Evolutionary conservation across 2,113 vertebrate species (phyloP).

Genomic region (Lynx canadensis): DNA sequence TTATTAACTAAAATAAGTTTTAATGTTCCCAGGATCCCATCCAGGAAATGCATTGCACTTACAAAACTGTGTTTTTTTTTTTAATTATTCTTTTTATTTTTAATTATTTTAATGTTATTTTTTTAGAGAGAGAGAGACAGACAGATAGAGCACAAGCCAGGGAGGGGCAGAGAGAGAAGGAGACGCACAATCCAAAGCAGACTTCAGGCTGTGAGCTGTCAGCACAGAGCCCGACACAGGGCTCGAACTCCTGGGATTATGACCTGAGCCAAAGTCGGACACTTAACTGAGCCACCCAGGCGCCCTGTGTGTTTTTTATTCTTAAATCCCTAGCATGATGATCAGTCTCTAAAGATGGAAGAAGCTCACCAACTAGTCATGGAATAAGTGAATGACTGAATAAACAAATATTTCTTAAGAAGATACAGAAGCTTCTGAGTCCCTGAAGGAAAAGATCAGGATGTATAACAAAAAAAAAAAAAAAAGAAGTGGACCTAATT

Average conservation of each 20-base stretch:
- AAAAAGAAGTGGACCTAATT: neutral
- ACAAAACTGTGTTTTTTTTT: neutral
- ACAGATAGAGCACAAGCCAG: too few species aligned
- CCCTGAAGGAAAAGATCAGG: neutral
- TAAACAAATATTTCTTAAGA: neutral
- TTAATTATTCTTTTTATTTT: neutral
- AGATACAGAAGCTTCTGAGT: neutral
- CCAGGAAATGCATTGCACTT: neutral
- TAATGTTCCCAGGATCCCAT: neutral
- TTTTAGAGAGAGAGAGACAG: too few species aligned
- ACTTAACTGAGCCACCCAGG: too few species aligned
- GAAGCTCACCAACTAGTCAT: neutral
- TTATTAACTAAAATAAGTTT: constrained; percentile 4
- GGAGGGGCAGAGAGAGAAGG: too few species aligned
- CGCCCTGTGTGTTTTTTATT: neutral
- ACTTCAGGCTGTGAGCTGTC: too few species aligned
- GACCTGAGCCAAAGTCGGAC: too few species aligned
- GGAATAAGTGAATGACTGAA: neutral
- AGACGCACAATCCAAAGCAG: too few species aligned
- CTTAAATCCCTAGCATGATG: neutral
- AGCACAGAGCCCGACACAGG: too few species aligned
- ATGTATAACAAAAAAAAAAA: neutral
- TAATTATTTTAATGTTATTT: too few species aligned
- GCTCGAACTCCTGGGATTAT: too few species aligned
- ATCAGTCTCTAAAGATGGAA: neutral